Conservation (phyloP, 2,888 invertebrate genomes). For the Chloroclystis v-ata region DNA sequence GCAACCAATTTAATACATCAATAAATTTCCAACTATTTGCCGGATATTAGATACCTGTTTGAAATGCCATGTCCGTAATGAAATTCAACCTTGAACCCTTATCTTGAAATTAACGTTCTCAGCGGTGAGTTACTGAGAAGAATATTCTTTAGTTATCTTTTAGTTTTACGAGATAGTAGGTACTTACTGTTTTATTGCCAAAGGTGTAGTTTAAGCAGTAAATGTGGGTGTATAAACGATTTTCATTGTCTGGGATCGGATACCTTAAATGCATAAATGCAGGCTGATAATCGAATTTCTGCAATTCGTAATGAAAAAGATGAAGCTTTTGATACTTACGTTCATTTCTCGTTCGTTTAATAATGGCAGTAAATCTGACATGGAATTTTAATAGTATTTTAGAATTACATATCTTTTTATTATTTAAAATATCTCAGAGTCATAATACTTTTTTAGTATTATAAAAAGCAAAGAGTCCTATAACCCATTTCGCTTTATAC, state of each 20-base stretch:
- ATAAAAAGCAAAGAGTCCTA: no score
- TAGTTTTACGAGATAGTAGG: constrained; percentile 15
- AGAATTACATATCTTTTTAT: no score
- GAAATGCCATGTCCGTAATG: constrained; percentile 1
- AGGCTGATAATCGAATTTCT: no score
- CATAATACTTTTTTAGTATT: no score
- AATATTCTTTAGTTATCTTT: constrained; percentile 18
- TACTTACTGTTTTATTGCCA: constrained; percentile 21
- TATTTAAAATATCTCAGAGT: no score
- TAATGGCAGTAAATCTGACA: no score
- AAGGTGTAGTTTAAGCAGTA: constrained; percentile 14
- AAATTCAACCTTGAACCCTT: constrained; percentile 9
- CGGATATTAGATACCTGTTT: constrained; percentile 3
- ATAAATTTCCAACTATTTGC: constrained; percentile 3
- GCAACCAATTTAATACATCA: constrained; percentile 1
- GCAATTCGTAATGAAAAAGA: no score
- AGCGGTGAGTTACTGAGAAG: constrained; percentile 1
- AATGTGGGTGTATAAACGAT: constrained; percentile 17
- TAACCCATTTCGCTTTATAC: no score
- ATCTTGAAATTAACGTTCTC: constrained; percentile 15
- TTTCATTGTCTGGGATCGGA: constrained; percentile 11
- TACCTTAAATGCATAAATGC: background rate
- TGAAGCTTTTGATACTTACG: no score
- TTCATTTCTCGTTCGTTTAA: no score
- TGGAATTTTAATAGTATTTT: no score